Percentiles rank a stretch among this genome's conserved stretches.
Evolutionary conservation across 2,888 invertebrate species (phyloP).

Genomic region (Apantesis nais): DNA sequence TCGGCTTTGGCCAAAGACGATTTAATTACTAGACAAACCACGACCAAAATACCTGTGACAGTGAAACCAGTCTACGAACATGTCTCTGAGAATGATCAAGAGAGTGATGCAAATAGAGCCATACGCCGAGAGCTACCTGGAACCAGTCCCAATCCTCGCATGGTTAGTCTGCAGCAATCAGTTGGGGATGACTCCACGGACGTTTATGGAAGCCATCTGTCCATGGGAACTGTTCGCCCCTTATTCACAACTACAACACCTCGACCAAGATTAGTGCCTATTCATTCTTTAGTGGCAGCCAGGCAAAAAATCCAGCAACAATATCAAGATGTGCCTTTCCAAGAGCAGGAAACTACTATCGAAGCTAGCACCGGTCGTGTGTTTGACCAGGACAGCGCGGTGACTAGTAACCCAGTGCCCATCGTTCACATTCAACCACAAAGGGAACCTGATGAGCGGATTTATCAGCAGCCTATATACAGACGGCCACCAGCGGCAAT

Average conservation of each 20-base stretch:
- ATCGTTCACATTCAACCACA: slow-evolving; percentile 83
- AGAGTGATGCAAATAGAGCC: slow-evolving; percentile 73
- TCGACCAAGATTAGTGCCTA: slow-evolving; percentile 84
- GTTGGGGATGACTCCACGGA: slow-evolving; percentile 88
- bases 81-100: slow-evolving; percentile 73
- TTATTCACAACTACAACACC: slow-evolving; percentile 88
- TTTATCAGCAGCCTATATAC: slow-evolving; percentile 75
- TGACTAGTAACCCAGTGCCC: slow-evolving; percentile 83
- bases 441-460: slow-evolving; percentile 69
- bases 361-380: slow-evolving; percentile 84
- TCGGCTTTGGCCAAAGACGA: slow-evolving; percentile 67
- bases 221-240: slow-evolving; percentile 87
- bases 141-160: slow-evolving; percentile 84
- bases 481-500: slow-evolving; percentile 66
- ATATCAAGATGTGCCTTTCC: slow-evolving; percentile 67
- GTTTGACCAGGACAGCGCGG: slow-evolving; percentile 77
- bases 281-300: slow-evolving; percentile 79
- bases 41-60: slow-evolving; percentile 70
- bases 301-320: slow-evolving; percentile 80
- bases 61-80: slow-evolving; percentile 85
- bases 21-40: slow-evolving; percentile 74
- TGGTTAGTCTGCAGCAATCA: slow-evolving; percentile 85
- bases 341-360: slow-evolving; percentile 77
- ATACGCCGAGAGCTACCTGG: slow-evolving; percentile 88
- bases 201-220: slow-evolving; percentile 88